Evolutionary conservation across 2,113 vertebrate genomes (phyloP), one percentile per base, ranked within the genome.

Genomic region (Stegastes partitus): DNA sequence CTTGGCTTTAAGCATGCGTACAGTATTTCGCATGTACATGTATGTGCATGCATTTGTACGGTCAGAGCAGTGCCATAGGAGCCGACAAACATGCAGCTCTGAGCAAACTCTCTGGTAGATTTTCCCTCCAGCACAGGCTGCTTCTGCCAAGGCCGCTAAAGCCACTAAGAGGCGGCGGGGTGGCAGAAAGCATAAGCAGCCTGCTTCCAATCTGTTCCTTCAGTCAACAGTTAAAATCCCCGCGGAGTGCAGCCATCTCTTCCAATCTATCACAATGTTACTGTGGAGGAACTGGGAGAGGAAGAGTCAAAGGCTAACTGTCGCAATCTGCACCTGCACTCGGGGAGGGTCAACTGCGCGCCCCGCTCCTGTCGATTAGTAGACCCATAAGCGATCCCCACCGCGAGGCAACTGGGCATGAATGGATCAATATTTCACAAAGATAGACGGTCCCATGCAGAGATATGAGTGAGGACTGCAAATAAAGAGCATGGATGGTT

Each of bases 121-220:
- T 88, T 87, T 71, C 10, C 47, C 68, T 59, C 44, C 25, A 51
- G 42, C 19, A 28, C 54, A 72, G 64, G 26, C 28, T 18, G 18
- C 59, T 25, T 31, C 67, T 82, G 86, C 83, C 87, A 84, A 81
- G 70, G 65, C 73, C 75, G 64, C 83, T 66, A 71, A 83, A 79
- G 79, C 73, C 75, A 72, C 72, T 25, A 62, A 81, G 77, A 72
- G 55, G 49, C 11, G 9, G 62, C 53, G n/a, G 64, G 47, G 62
- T 28, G 66, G 84, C 85, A 89, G 85, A 82, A 84, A 68, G 77
- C 66, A 47, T 22, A 51, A 82, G 69, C 75, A 89, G 81, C 49
- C 76, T 68, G 76, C 80, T 84, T 63, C 77, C 81, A 88, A 90
- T 89, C 91, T 91, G 91, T 79, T 88, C 87, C 75, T 84, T 81